A percentile compares a stretch with the other conserved stretches of the same genome.
These are phyloP conservation scores for Equus przewalskii DNA, from an alignment of 2,113 vertebrate genomes.

Conservation along the genomic window DNA sequence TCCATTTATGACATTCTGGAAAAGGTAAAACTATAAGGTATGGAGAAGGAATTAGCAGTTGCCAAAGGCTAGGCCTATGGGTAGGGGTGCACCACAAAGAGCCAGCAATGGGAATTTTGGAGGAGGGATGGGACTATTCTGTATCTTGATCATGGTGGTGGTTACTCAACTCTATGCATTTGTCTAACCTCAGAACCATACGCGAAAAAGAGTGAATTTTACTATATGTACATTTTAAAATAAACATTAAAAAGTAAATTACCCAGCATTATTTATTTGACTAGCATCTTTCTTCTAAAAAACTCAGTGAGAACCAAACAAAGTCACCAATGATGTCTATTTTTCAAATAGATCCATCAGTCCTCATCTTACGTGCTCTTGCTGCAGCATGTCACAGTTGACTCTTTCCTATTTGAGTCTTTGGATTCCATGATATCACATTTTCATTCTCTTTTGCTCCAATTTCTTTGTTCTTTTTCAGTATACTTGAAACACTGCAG, in stretches of 20 bases:
- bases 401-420: neutral
- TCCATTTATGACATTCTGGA: neutral
- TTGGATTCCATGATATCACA: neutral
- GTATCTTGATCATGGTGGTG: neutral
- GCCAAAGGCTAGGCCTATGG: neutral
- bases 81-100: neutral
- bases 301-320: neutral
- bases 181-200: neutral
- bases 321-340: constrained; percentile 17
- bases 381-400: neutral
- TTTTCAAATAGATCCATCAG: neutral
- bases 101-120: neutral
- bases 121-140: neutral
- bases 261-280: neutral
- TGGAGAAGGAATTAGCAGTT: neutral
- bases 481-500: neutral
- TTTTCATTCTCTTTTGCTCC: neutral
- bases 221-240: neutral
- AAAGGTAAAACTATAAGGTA: constrained; percentile 13
- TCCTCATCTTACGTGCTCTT: neutral
- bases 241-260: constrained; percentile 2
- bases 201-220: constrained; percentile 17
- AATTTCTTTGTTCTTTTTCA: constrained; percentile 33
- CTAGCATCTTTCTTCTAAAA: constrained; percentile 17
- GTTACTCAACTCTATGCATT: neutral